A percentile compares a stretch with the other conserved stretches of the same genome.
These are phyloP conservation scores for Tichodroma muraria DNA, from an alignment of 2,113 vertebrate genomes.

Conservation along the genomic window DNA sequence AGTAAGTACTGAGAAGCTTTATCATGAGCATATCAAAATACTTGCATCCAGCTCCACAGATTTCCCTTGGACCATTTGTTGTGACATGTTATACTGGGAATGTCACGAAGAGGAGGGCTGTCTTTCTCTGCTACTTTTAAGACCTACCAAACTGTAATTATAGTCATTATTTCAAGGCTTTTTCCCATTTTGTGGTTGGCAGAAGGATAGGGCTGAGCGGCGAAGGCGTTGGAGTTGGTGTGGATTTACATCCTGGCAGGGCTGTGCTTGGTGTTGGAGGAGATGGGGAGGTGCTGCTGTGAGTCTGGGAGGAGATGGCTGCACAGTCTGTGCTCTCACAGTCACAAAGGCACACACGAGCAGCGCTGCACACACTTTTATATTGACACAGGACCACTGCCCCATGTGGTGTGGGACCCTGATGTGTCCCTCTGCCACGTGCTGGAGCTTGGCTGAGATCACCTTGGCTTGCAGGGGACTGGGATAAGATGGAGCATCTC, in stretches of 20 bases:
- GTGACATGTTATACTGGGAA: neutral
- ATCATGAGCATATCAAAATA: neutral
- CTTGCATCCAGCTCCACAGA: neutral
- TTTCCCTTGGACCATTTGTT: neutral
- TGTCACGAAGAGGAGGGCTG: neutral
- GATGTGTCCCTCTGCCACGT: neutral
- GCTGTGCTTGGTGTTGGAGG: neutral
- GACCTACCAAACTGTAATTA: neutral
- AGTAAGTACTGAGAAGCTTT: neutral
- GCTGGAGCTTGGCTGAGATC: neutral
- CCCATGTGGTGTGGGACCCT: neutral
- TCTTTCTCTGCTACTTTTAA: neutral
- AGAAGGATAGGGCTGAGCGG: neutral
- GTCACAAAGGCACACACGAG: no score
- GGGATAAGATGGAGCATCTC: neutral
- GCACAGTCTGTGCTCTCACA: neutral
- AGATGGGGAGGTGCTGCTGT: neutral
- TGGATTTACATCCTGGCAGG: neutral
- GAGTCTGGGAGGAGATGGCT: neutral
- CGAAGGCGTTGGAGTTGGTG: neutral
- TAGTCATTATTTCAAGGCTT: neutral
- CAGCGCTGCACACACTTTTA: fast-evolving
- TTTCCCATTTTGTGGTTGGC: neutral
- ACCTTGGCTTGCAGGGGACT: neutral
- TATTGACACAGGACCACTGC: neutral